Evolutionary conservation across 1,140 invertebrate genomes (phyloP).

Genomic region (Pseudomyrmex cubaensis): DNA sequence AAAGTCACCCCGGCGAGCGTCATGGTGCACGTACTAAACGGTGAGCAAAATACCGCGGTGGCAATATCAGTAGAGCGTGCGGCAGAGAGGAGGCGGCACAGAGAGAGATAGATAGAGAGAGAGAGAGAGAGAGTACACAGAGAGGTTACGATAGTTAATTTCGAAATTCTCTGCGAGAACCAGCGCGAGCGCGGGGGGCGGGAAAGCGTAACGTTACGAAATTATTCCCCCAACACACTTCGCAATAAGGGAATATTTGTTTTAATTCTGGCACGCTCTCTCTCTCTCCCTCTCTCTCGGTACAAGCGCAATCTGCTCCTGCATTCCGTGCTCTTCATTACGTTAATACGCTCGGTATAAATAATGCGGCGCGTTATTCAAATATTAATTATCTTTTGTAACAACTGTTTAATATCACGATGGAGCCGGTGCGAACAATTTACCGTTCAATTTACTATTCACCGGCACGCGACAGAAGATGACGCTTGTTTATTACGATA

Average conservation of each 20-base stretch:
- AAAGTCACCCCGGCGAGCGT: constrained; percentile 94
- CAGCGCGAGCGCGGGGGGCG: neutral
- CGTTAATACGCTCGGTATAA: constrained; percentile 5
- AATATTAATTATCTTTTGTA: constrained; percentile 32
- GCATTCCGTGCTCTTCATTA: neutral
- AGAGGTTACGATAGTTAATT: constrained; percentile 42
- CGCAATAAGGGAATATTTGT: constrained; percentile 49
- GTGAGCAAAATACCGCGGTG: constrained; percentile 85
- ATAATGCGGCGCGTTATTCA: constrained; percentile 7
- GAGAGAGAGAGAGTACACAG: too few species aligned
- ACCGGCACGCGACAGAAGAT: too few species aligned
- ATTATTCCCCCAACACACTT: constrained; percentile 42
- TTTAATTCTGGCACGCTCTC: constrained; percentile 43
- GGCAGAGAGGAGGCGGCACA: too few species aligned
- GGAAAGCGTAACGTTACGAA: constrained; percentile 34
- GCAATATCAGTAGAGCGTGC: constrained; percentile 8
- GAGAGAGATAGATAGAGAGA: too few species aligned
- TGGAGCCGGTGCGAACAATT: neutral
- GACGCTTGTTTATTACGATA: neutral
- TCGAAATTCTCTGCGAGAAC: constrained; percentile 41
- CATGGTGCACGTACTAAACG: constrained; percentile 94
- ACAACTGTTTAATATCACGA: constrained; percentile 27
- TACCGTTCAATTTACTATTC: neutral
- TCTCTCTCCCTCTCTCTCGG: neutral
- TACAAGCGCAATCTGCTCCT: too few species aligned